Evolutionary conservation across 2,888 invertebrate species (phyloP), one percentile per base, ranked within the genome.

Genomic region (Platypus cylindrus): DNA sequence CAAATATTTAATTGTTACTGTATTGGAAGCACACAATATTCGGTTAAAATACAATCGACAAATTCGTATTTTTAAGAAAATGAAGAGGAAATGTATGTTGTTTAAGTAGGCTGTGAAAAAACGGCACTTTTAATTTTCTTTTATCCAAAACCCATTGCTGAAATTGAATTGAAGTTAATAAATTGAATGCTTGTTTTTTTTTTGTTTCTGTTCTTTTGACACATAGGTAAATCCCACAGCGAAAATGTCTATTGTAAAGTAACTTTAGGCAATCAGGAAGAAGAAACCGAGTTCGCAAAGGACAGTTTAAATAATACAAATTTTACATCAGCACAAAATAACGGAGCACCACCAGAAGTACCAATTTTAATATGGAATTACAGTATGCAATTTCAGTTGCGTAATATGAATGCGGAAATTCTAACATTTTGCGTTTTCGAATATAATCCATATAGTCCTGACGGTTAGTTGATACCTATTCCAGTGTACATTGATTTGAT

Each of bases 301-400:
- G 73, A 74, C 15, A 64, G 68, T 18, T 56, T 63, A 35, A 61
- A 43, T 11, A 61, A 61, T 40, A 60, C 60, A 3, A 62, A 60
- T 12, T n/a, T n/a, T n/a, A n/a, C n/a, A n/a, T 3, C 49, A 18
- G 45, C 52, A 3, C 53, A 55, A 40, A 59, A 57, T 40, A n/a
- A n/a, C n/a, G n/a, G n/a, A n/a, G 54, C 55, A 14, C 43, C 45
- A 13, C 58, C 59, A 2, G 57, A 52, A 41, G 50, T 54, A 24
- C 58, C 60, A 2, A 50, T 49, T 13, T 73, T 80, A 8, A 64
- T 75, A 39, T 82, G 81, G 80, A 78, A 81, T 55, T 66, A 73
- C 34, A 74, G 75, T 30, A 81, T 81, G 80, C 81, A 81, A 59
- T 82, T 82, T 55, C 70, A 75, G 42, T 68, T 82, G 30, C 71